phyloP scores from a whole-genome alignment of 2,797 vertebrate species.

The Pseudochirops corinnae region DNA sequence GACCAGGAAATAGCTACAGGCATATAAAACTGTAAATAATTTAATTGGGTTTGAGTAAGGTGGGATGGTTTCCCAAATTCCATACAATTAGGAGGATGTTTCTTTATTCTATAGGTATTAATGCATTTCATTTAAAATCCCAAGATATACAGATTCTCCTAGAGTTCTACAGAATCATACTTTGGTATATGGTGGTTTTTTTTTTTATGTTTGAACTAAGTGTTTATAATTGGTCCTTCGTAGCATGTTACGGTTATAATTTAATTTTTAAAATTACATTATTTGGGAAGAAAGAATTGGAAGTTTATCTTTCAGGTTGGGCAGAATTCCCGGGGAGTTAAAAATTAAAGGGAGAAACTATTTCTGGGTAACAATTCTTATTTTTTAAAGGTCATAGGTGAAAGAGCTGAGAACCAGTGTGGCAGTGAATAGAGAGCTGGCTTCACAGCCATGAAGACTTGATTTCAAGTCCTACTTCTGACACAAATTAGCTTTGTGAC shows the following conservation, averaged over 20 bases:
- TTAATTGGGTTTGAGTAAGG: neutral
- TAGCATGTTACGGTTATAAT: neutral
- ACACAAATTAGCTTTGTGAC: neutral
- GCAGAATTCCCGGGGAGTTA: neutral
- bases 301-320: neutral
- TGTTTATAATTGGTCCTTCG: neutral
- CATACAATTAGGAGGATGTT: neutral
- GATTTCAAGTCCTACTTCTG: neutral
- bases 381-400: neutral
- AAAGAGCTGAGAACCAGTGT: neutral
- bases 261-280: slow-evolving; percentile 16
- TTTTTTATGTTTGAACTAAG: neutral
- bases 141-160: slow-evolving; percentile 9
- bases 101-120: neutral
- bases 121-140: neutral
- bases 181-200: neutral
- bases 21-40: neutral
- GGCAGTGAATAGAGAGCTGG: neutral
- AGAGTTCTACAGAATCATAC: slow-evolving; percentile 23
- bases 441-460: neutral
- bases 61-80: neutral
- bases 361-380: neutral
- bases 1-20: neutral
- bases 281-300: slow-evolving; percentile 12
- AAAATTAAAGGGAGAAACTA: neutral